phyloP scores from a whole-genome alignment of 2,888 invertebrate species.

The Gastracanthus pulcherrimus region DNA sequence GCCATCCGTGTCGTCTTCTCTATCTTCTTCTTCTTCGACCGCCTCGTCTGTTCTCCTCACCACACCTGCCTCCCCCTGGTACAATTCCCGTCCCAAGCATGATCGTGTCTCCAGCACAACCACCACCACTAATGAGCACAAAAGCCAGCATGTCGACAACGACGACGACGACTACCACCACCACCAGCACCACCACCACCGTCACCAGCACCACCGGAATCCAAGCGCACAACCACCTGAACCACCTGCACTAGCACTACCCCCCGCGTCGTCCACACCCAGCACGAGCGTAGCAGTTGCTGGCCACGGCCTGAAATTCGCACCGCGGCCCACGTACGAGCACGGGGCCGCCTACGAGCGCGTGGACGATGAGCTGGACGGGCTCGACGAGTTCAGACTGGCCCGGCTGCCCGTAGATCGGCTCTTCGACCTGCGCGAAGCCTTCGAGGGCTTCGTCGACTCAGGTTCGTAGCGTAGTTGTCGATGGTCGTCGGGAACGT shows the following conservation, averaged over 20 bases:
- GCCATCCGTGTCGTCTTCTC: no score
- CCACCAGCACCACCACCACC: slow-evolving; percentile 68
- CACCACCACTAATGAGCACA: slow-evolving; percentile 66
- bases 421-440: slow-evolving; percentile 82
- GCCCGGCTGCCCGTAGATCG: slow-evolving; percentile 80
- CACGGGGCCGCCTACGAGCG: slow-evolving; percentile 78
- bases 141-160: slow-evolving; percentile 67
- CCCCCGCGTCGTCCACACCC: slow-evolving; percentile 70
- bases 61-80: slow-evolving; percentile 58
- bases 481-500: neutral
- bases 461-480: slow-evolving; percentile 80
- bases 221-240: slow-evolving; percentile 66
- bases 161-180: slow-evolving; percentile 67
- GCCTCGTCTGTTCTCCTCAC: slow-evolving; percentile 51
- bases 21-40: slow-evolving; percentile 62
- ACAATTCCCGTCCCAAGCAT: slow-evolving; percentile 63
- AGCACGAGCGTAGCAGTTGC: slow-evolving; percentile 37
- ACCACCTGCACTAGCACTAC: slow-evolving; percentile 67
- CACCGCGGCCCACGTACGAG: slow-evolving; percentile 75
- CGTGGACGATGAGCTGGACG: slow-evolving; percentile 75
- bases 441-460: slow-evolving; percentile 83
- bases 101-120: slow-evolving; percentile 68
- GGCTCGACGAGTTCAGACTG: slow-evolving; percentile 74
- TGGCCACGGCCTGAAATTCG: slow-evolving; percentile 70
- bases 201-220: slow-evolving; percentile 65